A percentile compares a stretch with the other conserved stretches of the same genome.
Evolutionary conservation across 2,113 vertebrate genomes (phyloP).

Genomic region (Seriola quinqueradiata): DNA sequence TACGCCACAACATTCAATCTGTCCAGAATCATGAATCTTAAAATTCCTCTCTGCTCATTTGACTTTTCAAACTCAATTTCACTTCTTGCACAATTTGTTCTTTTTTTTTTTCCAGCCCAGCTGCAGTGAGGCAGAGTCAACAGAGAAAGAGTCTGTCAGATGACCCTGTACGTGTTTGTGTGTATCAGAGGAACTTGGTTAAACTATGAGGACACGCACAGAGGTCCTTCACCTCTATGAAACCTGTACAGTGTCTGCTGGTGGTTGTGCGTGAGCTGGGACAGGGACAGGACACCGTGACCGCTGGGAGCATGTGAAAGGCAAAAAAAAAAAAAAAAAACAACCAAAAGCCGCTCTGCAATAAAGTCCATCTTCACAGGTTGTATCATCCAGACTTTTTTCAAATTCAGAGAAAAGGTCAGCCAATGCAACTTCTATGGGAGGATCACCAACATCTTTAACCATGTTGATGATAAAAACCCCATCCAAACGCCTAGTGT

Average conservation of each 20-base stretch:
- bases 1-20: constrained; percentile 10
- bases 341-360: too few relatives aligned
- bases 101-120: not conserved
- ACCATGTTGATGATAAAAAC: not conserved
- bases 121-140: constrained; percentile 44
- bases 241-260: constrained; percentile 26
- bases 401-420: not conserved
- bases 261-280: not conserved
- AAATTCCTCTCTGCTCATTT: constrained; percentile 10
- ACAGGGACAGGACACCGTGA: constrained; percentile 33
- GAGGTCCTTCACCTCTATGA: constrained; percentile 46
- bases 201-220: constrained; percentile 16
- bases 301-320: constrained; percentile 26
- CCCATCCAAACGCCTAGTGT: too few relatives aligned
- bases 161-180: not conserved
- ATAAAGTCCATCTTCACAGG: constrained; percentile 3
- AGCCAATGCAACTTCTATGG: not conserved
- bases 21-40: constrained; percentile 42
- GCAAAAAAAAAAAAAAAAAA: constrained; percentile 5
- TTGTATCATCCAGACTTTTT: constrained; percentile 2
- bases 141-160: constrained; percentile 36
- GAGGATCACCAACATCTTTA: too few relatives aligned
- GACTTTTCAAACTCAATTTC: constrained; percentile 37
- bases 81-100: constrained; percentile 61
- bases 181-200: constrained; percentile 18